Percentiles rank a stretch among this genome's conserved stretches.
phyloP scores from a whole-genome alignment of 2,113 vertebrate genomes.

The Protobothrops flavoviridis region DNA sequence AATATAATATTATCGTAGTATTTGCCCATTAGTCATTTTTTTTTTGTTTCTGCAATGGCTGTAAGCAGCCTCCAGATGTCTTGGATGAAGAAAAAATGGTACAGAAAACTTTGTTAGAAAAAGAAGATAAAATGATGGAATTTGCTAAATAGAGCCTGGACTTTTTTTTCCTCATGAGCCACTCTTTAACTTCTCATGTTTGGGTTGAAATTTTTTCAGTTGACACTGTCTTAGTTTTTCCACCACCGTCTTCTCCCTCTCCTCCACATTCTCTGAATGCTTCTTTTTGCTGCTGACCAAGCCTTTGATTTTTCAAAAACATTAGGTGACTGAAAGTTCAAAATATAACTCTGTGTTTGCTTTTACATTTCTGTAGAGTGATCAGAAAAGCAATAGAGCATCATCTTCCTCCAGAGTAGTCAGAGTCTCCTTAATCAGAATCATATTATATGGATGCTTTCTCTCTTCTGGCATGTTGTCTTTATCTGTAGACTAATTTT shows the following conservation, averaged over 20 bases:
- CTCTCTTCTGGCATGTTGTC: neutral
- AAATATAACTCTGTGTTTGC: neutral
- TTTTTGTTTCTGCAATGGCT: neutral
- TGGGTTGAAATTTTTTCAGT: neutral
- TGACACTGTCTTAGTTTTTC: neutral
- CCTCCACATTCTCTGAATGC: neutral
- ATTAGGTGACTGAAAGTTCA: neutral
- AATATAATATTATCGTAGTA: neutral
- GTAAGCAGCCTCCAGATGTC: neutral
- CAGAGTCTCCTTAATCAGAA: neutral
- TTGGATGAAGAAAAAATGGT: neutral
- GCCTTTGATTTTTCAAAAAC: neutral
- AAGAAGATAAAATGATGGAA: neutral
- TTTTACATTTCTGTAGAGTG: neutral
- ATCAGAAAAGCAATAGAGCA: neutral
- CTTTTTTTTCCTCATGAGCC: neutral
- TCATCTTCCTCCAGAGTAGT: neutral
- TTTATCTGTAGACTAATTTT: neutral
- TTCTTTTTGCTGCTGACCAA: neutral
- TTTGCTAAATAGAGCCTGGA: neutral
- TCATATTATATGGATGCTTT: neutral
- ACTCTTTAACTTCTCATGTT: neutral
- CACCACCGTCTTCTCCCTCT: neutral
- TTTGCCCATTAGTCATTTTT: neutral
- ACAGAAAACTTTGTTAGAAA: neutral